Evolutionary conservation across 2,113 vertebrate species (phyloP).

Genomic region (Phaethon lepturus): DNA sequence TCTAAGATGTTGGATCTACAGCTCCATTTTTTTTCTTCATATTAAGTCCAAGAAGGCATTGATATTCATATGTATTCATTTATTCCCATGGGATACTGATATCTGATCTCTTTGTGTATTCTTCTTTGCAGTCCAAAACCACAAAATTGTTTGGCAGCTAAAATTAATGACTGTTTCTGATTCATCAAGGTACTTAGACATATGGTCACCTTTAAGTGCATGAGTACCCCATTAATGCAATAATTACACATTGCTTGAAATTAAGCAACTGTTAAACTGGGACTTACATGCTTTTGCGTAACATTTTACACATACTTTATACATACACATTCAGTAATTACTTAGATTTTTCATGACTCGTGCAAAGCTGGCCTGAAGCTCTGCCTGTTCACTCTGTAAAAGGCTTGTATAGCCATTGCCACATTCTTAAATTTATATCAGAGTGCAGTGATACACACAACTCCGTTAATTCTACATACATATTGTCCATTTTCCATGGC

Average conservation of each 20-base stretch:
- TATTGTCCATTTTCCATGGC: fast-evolving
- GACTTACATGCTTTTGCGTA: constrained; percentile 38
- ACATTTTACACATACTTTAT: constrained; percentile 25
- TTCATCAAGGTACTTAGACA: not conserved
- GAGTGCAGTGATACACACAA: not conserved
- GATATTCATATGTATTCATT: not conserved
- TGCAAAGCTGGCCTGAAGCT: not conserved
- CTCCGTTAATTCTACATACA: not conserved
- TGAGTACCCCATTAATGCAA: not conserved
- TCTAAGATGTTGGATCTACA: constrained; percentile 1
- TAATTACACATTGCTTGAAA: not conserved
- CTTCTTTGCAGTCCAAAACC: constrained; percentile 68
- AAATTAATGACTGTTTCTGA: constrained; percentile 56
- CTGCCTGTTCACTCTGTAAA: not conserved
- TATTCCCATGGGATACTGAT: constrained; percentile 36
- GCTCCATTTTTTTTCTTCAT: not conserved
- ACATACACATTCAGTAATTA: constrained; percentile 35
- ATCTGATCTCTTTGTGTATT: constrained; percentile 52
- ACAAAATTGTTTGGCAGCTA: constrained; percentile 57
- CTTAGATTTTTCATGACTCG: not conserved
- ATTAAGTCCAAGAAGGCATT: not conserved
- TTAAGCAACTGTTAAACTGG: not conserved
- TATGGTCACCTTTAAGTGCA: not conserved
- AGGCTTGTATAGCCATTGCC: not conserved
- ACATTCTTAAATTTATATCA: not conserved